phyloP scores from a whole-genome alignment of 2,113 vertebrate genomes.

The Zosterops lateralis region DNA sequence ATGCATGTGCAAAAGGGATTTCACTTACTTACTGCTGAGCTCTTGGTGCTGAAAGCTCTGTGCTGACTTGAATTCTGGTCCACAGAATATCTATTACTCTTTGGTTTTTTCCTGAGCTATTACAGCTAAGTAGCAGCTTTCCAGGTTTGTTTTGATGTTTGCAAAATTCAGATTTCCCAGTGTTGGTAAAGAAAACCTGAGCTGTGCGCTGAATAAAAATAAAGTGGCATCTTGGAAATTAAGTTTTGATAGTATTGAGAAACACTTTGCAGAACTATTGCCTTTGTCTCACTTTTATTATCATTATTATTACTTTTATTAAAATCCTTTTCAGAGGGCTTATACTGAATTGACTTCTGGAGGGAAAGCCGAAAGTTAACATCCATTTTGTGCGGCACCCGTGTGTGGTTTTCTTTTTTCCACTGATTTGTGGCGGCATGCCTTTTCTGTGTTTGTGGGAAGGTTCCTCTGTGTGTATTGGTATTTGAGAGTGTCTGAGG shows the following conservation, averaged over 20 bases:
- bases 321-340: background rate
- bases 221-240: background rate
- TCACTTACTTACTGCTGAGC: background rate
- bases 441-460: background rate
- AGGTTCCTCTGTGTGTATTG: background rate
- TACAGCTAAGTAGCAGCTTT: background rate
- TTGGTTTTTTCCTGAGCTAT: background rate
- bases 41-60: background rate
- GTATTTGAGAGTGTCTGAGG: background rate
- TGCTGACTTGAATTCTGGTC: background rate
- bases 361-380: background rate
- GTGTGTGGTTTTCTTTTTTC: background rate
- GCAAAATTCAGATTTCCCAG: background rate
- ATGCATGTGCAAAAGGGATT: background rate
- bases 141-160: background rate
- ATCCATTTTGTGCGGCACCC: background rate
- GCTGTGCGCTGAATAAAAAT: background rate
- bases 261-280: background rate
- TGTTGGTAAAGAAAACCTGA: background rate
- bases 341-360: background rate
- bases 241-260: background rate
- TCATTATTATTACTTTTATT: background rate
- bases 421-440: background rate
- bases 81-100: background rate
- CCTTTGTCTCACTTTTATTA: background rate